A percentile compares a stretch with the other conserved stretches of the same genome.
Evolutionary conservation across 1,140 invertebrate genomes (phyloP).

Genomic region (Wiebesia pumilae): DNA sequence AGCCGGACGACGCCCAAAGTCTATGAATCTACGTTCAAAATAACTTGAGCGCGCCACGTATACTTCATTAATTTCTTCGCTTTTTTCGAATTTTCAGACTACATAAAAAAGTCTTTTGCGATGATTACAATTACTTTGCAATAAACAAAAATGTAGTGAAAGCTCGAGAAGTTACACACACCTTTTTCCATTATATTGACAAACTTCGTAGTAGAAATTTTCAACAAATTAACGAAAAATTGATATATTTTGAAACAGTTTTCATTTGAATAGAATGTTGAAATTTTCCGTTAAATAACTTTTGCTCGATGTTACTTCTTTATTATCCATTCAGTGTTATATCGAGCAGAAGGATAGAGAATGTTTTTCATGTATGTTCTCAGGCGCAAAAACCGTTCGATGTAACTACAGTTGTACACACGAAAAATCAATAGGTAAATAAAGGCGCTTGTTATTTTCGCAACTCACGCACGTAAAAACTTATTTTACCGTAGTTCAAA

Average conservation of each 20-base stretch:
- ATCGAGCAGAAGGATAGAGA: conserved; percentile 21
- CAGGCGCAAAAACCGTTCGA: conserved; percentile 20
- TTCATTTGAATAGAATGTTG: not conserved
- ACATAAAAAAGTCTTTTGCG: too few relatives aligned
- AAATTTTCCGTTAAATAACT: not conserved
- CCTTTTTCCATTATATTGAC: not conserved
- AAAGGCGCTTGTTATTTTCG: conserved; percentile 45
- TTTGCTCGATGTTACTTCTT: not conserved
- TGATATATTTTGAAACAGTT: not conserved
- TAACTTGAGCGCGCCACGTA: too few relatives aligned
- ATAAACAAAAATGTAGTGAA: too few relatives aligned
- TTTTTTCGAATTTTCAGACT: too few relatives aligned
- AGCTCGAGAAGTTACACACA: not conserved
- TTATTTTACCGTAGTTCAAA: conserved; percentile 36
- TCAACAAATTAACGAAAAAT: not conserved
- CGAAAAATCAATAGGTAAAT: conserved; percentile 48
- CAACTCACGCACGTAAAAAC: conserved; percentile 43
- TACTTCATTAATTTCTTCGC: too few relatives aligned
- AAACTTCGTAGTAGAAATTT: not conserved
- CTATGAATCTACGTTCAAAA: too few relatives aligned
- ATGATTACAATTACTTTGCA: too few relatives aligned
- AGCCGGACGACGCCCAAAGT: too few relatives aligned
- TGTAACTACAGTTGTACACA: conserved; percentile 16
- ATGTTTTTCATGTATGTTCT: conserved; percentile 25
- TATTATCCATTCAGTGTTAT: not conserved